Evolutionary conservation across 2,113 vertebrate genomes (phyloP).

Genomic region (Zosterops pallidus): DNA sequence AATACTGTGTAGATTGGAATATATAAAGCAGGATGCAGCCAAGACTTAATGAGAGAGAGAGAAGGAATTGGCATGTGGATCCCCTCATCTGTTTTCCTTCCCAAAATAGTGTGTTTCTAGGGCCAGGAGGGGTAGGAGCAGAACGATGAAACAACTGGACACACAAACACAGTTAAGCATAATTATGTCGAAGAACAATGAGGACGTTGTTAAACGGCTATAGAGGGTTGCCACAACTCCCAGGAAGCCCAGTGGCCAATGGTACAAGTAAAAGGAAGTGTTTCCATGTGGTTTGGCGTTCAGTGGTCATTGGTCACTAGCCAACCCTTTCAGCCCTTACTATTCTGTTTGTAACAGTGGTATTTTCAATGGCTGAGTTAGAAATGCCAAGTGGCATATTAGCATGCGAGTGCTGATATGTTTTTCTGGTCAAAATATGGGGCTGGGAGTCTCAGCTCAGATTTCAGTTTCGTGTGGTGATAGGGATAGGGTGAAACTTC

Average conservation of each 20-base stretch:
- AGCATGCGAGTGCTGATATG: background rate
- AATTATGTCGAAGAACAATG: background rate
- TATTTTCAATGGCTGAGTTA: background rate
- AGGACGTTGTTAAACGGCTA: background rate
- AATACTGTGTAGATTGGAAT: constrained; percentile 36
- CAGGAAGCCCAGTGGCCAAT: background rate
- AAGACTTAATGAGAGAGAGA: constrained; percentile 37
- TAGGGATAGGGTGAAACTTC: background rate
- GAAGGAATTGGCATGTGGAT: constrained; percentile 17
- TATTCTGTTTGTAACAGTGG: background rate
- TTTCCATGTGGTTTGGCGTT: background rate
- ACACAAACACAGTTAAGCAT: background rate
- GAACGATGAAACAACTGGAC: background rate
- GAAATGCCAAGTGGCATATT: background rate
- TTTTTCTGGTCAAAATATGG: background rate
- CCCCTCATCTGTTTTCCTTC: constrained; percentile 33
- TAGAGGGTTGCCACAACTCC: background rate
- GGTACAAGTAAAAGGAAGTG: background rate
- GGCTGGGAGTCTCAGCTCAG: background rate
- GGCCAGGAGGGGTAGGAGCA: background rate
- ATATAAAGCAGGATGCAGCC: constrained; percentile 11
- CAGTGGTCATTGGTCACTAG: background rate
- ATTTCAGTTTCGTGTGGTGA: background rate
- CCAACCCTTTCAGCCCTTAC: background rate
- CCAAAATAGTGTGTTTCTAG: constrained; percentile 6